Conservation (phyloP, 2,797 vertebrate genomes). For the Leptatherina wallacei region DNA sequence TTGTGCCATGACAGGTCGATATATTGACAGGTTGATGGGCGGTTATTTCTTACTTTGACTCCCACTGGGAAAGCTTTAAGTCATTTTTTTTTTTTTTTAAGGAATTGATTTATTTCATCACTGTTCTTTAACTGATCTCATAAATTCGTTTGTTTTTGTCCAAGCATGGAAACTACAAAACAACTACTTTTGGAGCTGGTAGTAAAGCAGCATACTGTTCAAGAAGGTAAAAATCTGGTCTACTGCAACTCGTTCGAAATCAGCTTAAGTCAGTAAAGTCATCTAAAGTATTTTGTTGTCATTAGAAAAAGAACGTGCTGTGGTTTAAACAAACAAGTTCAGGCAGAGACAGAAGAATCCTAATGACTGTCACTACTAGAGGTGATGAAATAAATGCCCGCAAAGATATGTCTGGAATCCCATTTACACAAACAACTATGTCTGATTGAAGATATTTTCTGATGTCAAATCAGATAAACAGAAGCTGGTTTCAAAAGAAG, state of each 20-base stretch:
- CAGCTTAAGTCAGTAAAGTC: constrained; percentile 4
- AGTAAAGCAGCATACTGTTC: not conserved
- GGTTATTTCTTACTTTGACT: constrained; percentile 19
- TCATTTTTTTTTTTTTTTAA: not conserved
- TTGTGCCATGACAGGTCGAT: not conserved
- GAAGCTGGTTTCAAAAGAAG: not conserved
- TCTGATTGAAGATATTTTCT: constrained; percentile 7
- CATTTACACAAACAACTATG: constrained; percentile 1
- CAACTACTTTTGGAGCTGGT: not conserved
- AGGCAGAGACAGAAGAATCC: constrained; percentile 23
- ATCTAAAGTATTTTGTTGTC: not conserved
- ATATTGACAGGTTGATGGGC: not conserved
- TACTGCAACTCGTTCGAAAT: constrained; percentile 6
- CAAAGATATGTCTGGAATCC: not conserved
- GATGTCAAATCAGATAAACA: not conserved
- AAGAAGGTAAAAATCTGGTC: not conserved
- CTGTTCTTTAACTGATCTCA: not conserved
- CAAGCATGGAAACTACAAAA: constrained; percentile 2
- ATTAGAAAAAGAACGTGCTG: constrained; percentile 4
- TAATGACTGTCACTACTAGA: constrained; percentile 21
- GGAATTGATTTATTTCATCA: not conserved
- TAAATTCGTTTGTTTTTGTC: not conserved
- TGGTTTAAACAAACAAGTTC: constrained; percentile 42
- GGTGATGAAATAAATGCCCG: constrained; percentile 35
- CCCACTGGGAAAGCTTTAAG: constrained; percentile 12